Evolutionary conservation across 2,113 vertebrate species (phyloP).

Genomic region (Hoplias malabaricus): DNA sequence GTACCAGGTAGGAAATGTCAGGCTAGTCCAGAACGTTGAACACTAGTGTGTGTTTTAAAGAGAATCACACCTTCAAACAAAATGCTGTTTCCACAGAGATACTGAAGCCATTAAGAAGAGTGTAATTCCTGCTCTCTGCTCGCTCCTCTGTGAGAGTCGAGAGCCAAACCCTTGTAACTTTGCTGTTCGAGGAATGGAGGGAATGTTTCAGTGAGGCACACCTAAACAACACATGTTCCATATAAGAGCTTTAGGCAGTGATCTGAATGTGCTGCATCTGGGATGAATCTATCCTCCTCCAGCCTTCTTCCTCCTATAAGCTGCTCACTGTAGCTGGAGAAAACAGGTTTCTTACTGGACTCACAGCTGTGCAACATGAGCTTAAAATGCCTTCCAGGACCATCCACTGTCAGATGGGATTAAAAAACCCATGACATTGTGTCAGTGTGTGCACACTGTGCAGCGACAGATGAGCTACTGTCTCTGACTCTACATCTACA

Average conservation of each 20-base stretch:
- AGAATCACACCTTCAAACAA: background rate
- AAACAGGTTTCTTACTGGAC: background rate
- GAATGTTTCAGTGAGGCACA: conserved; percentile 42
- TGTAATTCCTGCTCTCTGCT: background rate
- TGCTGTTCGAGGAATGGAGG: background rate
- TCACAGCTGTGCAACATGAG: background rate
- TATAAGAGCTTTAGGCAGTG: conserved; percentile 51
- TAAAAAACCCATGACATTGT: background rate
- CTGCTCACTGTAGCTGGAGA: conserved; percentile 4
- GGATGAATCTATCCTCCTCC: conserved; percentile 50
- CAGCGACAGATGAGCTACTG: too few relatives aligned
- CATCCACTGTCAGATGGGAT: background rate
- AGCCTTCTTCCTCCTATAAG: conserved; percentile 1
- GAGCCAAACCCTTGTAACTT: background rate
- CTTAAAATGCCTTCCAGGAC: background rate
- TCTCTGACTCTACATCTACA: too few relatives aligned
- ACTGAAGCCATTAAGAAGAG: background rate
- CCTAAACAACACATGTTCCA: conserved; percentile 62
- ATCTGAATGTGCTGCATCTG: conserved; percentile 55
- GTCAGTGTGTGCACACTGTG: too few relatives aligned
- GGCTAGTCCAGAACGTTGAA: too few relatives aligned
- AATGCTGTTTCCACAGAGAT: background rate
- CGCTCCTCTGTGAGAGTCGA: background rate
- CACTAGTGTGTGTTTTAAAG: too few relatives aligned
- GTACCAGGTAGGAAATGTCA: too few relatives aligned